These are phyloP conservation scores for Syrphus vitripennis DNA, from an alignment of 2,888 invertebrate species.

Conservation along the genomic window DNA sequence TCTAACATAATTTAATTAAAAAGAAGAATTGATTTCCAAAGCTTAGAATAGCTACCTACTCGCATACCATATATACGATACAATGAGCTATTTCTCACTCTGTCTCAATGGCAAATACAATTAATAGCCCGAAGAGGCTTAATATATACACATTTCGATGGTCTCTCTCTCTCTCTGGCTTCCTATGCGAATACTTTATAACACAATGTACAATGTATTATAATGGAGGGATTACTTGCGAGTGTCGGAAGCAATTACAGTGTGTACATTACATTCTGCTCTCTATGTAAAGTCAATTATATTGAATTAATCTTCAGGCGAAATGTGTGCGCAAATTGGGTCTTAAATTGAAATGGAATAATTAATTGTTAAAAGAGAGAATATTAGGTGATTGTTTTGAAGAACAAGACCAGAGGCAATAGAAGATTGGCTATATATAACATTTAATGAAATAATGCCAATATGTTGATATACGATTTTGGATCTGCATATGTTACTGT, in stretches of 20 bases:
- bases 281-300: conserved; percentile 28
- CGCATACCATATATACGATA: background rate
- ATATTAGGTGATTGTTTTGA: background rate
- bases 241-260: conserved; percentile 43
- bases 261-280: conserved; percentile 33
- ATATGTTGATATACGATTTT: background rate
- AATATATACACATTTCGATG: conserved; percentile 10
- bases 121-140: conserved; percentile 9
- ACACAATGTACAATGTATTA: background rate
- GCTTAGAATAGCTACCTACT: background rate
- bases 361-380: conserved; percentile 16
- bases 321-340: conserved; percentile 15
- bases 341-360: conserved; percentile 15
- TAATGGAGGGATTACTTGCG: conserved; percentile 43
- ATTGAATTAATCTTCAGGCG: conserved; percentile 30
- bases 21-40: conserved; percentile 55
- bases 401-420: background rate
- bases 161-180: background rate
- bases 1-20: conserved; percentile 49
- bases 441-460: background rate
- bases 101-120: conserved; percentile 1
- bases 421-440: background rate
- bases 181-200: background rate
- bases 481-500: no score
- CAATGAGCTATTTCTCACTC: conserved; percentile 23